A percentile compares a stretch with the other conserved stretches of the same genome.
Evolutionary conservation across 2,888 invertebrate genomes (phyloP).

Genomic region (Rhamphomyia laevipes): DNA sequence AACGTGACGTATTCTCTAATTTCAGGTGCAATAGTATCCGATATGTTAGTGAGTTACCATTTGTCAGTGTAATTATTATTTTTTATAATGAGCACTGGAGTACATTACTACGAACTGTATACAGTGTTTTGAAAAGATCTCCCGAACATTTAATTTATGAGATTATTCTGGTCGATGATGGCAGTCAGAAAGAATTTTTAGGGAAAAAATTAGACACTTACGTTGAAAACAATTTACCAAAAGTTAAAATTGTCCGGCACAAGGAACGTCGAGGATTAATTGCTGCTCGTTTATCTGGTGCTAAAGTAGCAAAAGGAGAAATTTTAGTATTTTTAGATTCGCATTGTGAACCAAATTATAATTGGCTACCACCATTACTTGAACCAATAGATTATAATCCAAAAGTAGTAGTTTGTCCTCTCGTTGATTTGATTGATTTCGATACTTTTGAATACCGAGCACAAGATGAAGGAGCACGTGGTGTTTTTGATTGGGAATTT

Average conservation of each 20-base stretch:
- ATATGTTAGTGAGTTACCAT: slow-evolving; percentile 41
- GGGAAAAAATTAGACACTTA: slow-evolving; percentile 64
- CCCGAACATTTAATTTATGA: slow-evolving; percentile 73
- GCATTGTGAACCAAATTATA: slow-evolving; percentile 81
- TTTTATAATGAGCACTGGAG: slow-evolving; percentile 92
- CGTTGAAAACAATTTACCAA: slow-evolving; percentile 55
- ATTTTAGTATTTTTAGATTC: slow-evolving; percentile 84
- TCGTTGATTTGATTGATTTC: slow-evolving; percentile 89
- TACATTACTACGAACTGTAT: slow-evolving; percentile 67
- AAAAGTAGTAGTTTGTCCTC: slow-evolving; percentile 85
- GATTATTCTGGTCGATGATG: slow-evolving; percentile 84
- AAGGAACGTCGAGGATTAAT: slow-evolving; percentile 70
- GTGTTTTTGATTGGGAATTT: slow-evolving; percentile 97
- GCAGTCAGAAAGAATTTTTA: slow-evolving; percentile 42
- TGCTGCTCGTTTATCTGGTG: slow-evolving; percentile 77
- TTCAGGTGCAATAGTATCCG: slow-evolving; percentile 26
- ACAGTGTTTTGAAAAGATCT: slow-evolving; percentile 73
- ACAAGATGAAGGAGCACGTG: slow-evolving; percentile 76
- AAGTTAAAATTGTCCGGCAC: slow-evolving; percentile 65
- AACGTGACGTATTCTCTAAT: neutral
- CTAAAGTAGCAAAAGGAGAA: slow-evolving; percentile 62
- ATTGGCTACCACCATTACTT: slow-evolving; percentile 85
- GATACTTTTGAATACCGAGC: slow-evolving; percentile 87
- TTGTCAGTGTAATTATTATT: slow-evolving; percentile 80
- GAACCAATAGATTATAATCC: slow-evolving; percentile 81